Percentiles rank a stretch among this genome's conserved stretches.
phyloP scores from a whole-genome alignment of 1,140 invertebrate genomes.

The Drosophila teissieri region DNA sequence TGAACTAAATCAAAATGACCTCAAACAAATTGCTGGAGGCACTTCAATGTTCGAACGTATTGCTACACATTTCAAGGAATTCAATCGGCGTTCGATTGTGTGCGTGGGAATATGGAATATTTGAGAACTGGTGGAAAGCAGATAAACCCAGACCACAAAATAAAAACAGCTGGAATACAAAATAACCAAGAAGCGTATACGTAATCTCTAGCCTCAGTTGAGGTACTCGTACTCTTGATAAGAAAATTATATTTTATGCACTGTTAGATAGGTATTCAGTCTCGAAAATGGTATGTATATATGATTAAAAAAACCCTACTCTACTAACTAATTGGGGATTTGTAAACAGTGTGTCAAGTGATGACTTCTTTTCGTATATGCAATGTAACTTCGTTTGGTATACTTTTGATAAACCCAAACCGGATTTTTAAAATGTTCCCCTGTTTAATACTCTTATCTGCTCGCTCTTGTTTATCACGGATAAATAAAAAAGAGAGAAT shows the following conservation, averaged over 20 bases:
- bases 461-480: slow-evolving; percentile 31
- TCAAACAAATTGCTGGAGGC: slow-evolving; percentile 22
- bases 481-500: slow-evolving; percentile 50
- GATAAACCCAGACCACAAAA: slow-evolving; percentile 40
- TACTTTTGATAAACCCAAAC: slow-evolving; percentile 10
- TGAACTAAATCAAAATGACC: slow-evolving; percentile 24
- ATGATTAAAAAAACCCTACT: background rate
- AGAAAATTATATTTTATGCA: background rate
- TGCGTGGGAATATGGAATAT: slow-evolving; percentile 16
- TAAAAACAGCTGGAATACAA: slow-evolving; percentile 8
- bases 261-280: background rate
- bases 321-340: background rate
- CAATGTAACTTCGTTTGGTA: background rate
- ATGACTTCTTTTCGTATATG: background rate
- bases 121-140: slow-evolving; percentile 41
- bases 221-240: slow-evolving; percentile 2
- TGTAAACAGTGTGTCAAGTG: background rate
- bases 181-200: slow-evolving; percentile 6
- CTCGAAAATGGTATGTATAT: too few relatives aligned
- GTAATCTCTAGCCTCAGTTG: slow-evolving; percentile 4
- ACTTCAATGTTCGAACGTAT: slow-evolving; percentile 24
- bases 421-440: slow-evolving; percentile 10
- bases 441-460: slow-evolving; percentile 2
- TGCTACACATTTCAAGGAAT: slow-evolving; percentile 2
- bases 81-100: slow-evolving; percentile 15